A percentile compares a stretch with the other conserved stretches of the same genome.
Conservation (phyloP, 2,888 invertebrate species). For the Chymomyza amoena region DNA sequence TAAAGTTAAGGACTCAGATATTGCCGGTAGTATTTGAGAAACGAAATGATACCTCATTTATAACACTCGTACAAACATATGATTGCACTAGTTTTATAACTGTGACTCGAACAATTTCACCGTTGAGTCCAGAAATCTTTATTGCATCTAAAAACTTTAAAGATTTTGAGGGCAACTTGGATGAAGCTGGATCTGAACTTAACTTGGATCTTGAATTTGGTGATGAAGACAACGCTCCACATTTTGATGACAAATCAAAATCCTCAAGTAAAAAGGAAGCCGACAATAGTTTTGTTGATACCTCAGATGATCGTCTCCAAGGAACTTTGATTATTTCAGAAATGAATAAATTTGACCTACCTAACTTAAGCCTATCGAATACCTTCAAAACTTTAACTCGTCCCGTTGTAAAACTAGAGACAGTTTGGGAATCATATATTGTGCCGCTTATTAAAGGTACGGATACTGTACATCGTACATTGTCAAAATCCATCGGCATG, state of each 20-base stretch:
- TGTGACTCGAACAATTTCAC: slow-evolving; percentile 93
- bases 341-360: slow-evolving; percentile 84
- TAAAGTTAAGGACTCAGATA: slow-evolving; percentile 92
- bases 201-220: slow-evolving; percentile 92
- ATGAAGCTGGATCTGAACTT: slow-evolving; percentile 92
- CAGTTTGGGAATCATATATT: slow-evolving; percentile 89
- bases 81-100: slow-evolving; percentile 91
- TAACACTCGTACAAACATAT: slow-evolving; percentile 94
- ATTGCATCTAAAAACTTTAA: slow-evolving; percentile 91
- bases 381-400: slow-evolving; percentile 85
- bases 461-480: slow-evolving; percentile 87
- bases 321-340: slow-evolving; percentile 35
- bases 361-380: slow-evolving; percentile 83
- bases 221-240: slow-evolving; percentile 84
- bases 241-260: slow-evolving; percentile 56
- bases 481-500: slow-evolving; percentile 88
- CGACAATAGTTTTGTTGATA: slow-evolving; percentile 43
- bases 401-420: slow-evolving; percentile 87
- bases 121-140: slow-evolving; percentile 90
- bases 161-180: slow-evolving; percentile 92
- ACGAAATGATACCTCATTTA: slow-evolving; percentile 84
- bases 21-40: slow-evolving; percentile 88
- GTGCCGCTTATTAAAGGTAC: slow-evolving; percentile 88
- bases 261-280: slow-evolving; percentile 47
- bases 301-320: slow-evolving; percentile 27